Evolutionary conservation across 2,888 invertebrate species (phyloP), one percentile per base, ranked within the genome.

Genomic region (Caenorhabditis sp.): DNA sequence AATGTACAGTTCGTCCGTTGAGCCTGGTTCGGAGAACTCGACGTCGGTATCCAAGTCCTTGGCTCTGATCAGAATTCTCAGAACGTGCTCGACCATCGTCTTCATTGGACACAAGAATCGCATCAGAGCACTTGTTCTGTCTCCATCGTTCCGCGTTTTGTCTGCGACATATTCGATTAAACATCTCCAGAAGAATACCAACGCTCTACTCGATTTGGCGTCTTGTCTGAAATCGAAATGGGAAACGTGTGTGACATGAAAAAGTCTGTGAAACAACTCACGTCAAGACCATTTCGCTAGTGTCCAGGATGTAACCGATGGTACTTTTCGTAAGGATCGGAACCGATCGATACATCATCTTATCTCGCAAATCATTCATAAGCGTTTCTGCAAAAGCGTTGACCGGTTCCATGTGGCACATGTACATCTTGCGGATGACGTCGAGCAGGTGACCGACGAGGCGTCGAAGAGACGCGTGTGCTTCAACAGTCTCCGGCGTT

Each of bases 181-280:
- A 9, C 64, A 44, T 26, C 69, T 47, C 74, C 74, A 74, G 60
- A 55, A 76, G 47, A 74, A 53, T 1, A 76, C 20, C 28, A 56
- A 26, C 2, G 47, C 62, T n/a, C 69, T 56, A 4, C 37, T 64
- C 24, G 64, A 51, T 22, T 9, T n/a, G 0, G 22, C 6, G 53
- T 70, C 78, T 24, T 37, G 51, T 1, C 76, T 76, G 64, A 58
- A 60, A 78, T 35, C n/a, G n/a, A n/a, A n/a, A n/a, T n/a, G n/a
- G n/a, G n/a, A n/a, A n/a, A n/a, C 8, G 2, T 20, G 8, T 15
- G 18, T 11, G 22, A 55, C 2, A 22, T 24, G 3, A 24, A 15
- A 55, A 3, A 32, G 32, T 32, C 26, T 3, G 13, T 4, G 24
- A 55, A 47, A 53, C 26, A 44, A 58, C 61, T 70, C 37, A 70